Evolutionary conservation across 2,797 vertebrate species (phyloP), one percentile per base, ranked within the genome.

Genomic region (Hemibagrus guttatus): DNA sequence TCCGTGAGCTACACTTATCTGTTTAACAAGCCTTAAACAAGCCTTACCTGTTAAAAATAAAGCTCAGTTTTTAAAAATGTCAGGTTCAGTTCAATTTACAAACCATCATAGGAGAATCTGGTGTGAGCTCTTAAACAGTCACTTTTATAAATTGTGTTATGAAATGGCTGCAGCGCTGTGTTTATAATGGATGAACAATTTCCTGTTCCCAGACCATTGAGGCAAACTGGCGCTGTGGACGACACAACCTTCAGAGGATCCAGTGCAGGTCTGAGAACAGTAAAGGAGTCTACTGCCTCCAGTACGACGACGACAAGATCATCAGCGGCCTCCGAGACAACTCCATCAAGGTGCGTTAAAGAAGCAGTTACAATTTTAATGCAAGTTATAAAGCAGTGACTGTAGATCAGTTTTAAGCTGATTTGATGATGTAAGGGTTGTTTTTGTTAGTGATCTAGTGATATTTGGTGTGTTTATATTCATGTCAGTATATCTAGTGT

Each of bases 211-310:
- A 99, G 98, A 99, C 98, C 76, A 99, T 99, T 93, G 98, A 99
- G 93, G 98, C 98, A 8, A 99, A 99, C 94, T 99, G 98, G 98
- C 95, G 98, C 82, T 99, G 98, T 83, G 98, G 98, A 81, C 95
- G 98, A 90, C 98, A 99, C 93, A 99, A 99, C 93, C 94, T 99
- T 91, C 98, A 99, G 90, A 96, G 98, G 94, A 99, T 99, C 93
- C 98, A 99, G 94, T 99, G 98, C 94, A 97, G 98, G 89, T 99
- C 98, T 0, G 98, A 99, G 93, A 99, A 99, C 92, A 99, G 98
- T 93, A 99, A 99, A 96, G 98, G 98, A 6, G 98, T 99, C 90
- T 99, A 99, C 95, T 99, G 98, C 94, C 95, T 99, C 90, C 98
- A 99, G 94, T 99, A 99, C 0, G 98, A 99, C 31, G 98, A 99